These are phyloP conservation scores for Taphrorychus bicolor DNA, from an alignment of 2,888 invertebrate species.

Conservation along the genomic window DNA sequence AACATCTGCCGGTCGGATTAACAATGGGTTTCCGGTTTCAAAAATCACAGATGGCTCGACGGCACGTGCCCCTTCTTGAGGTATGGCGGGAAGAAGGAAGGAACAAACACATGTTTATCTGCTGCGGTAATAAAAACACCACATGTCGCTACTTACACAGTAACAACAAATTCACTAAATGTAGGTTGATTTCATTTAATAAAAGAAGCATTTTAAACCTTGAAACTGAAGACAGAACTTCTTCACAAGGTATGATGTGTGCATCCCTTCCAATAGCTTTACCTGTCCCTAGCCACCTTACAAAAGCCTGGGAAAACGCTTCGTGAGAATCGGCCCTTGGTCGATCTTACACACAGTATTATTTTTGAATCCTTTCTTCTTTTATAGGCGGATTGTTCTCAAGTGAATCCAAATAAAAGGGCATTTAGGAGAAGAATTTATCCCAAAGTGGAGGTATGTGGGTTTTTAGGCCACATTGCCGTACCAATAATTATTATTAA, in stretches of 20 bases:
- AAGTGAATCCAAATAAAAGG: slow-evolving; percentile 15
- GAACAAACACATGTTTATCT: neutral
- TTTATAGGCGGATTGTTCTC: slow-evolving; percentile 15
- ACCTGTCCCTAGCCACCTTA: slow-evolving; percentile 18
- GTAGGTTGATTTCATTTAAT: neutral
- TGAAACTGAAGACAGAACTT: neutral
- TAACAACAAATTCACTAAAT: neutral
- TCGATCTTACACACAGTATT: slow-evolving; percentile 37
- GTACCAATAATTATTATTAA: no score
- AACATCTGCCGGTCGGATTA: slow-evolving; percentile 31
- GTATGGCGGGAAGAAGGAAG: neutral
- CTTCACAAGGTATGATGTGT: no score
- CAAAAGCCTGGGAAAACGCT: slow-evolving; percentile 35
- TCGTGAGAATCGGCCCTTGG: slow-evolving; percentile 35
- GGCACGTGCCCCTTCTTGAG: slow-evolving; percentile 20
- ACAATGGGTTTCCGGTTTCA: slow-evolving; percentile 36
- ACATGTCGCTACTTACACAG: neutral
- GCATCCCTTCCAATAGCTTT: neutral
- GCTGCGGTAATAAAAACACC: neutral
- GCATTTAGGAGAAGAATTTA: slow-evolving; percentile 16
- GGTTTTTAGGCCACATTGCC: no score
- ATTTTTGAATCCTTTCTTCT: slow-evolving; percentile 27
- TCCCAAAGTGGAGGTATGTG: neutral
- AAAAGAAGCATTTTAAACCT: no score
- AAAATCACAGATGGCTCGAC: slow-evolving; percentile 25